Percentiles rank a stretch among this genome's conserved stretches.
Conservation (phyloP, 2,888 invertebrate genomes). For the Hipparchia semele region DNA sequence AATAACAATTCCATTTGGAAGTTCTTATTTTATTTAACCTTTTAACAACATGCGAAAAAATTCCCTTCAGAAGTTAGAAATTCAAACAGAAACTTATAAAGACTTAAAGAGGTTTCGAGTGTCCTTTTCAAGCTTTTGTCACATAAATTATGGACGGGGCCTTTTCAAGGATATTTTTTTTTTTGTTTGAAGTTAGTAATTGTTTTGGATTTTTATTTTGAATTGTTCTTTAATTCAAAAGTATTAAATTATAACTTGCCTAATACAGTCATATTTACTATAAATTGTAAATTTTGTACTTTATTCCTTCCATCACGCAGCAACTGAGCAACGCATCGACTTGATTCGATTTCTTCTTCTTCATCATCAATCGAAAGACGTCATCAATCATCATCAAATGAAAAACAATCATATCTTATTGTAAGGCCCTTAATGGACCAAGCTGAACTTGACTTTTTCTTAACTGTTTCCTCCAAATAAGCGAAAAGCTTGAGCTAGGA, state of each 20-base stretch:
- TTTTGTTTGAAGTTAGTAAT: not conserved
- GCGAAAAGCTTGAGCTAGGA: too few species aligned
- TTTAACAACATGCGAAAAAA: conserved; percentile 7
- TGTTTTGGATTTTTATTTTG: not conserved
- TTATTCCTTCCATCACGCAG: too few species aligned
- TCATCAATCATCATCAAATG: too few species aligned
- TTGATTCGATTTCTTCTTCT: too few species aligned
- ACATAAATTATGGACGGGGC: conserved; percentile 4
- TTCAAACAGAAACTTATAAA: conserved; percentile 18
- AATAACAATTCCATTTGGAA: conserved; percentile 4
- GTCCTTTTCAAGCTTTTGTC: not conserved
- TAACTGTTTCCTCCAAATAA: too few species aligned
- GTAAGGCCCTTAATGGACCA: too few species aligned
- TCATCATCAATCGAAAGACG: too few species aligned
- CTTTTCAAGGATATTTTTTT: not conserved
- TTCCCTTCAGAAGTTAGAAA: conserved; percentile 3
- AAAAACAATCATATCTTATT: too few species aligned
- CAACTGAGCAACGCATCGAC: too few species aligned
- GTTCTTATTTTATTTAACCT: conserved; percentile 5
- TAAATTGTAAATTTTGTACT: too few species aligned
- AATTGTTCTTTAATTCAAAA: not conserved
- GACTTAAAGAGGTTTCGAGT: conserved; percentile 9
- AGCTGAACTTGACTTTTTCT: too few species aligned
- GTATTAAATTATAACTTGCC: not conserved
- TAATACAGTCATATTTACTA: too few species aligned